phyloP scores from a whole-genome alignment of 2,797 vertebrate species.

The Poeciliopsis presidionis region DNA sequence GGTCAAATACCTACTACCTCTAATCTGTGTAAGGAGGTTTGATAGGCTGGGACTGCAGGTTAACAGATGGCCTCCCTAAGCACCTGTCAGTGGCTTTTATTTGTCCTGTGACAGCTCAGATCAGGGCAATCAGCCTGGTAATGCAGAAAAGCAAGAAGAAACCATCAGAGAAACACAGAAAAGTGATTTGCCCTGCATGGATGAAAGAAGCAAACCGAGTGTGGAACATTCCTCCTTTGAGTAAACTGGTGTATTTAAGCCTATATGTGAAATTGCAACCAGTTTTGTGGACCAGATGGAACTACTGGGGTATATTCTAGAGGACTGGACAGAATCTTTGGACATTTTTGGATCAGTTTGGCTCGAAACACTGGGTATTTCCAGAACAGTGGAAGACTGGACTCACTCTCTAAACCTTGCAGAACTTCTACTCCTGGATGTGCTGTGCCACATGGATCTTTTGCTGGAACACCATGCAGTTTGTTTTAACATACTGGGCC shows the following conservation, averaged over 20 bases:
- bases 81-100: conserved; percentile 54
- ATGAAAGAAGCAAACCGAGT: neutral
- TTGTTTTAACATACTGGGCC: conserved; percentile 69
- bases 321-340: conserved; percentile 64
- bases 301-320: conserved; percentile 42
- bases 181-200: neutral
- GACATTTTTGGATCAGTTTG: conserved; percentile 68
- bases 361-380: conserved; percentile 54
- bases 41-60: conserved; percentile 29
- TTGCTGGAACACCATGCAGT: conserved; percentile 72
- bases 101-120: conserved; percentile 25
- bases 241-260: neutral
- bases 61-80: conserved; percentile 73
- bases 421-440: conserved; percentile 69
- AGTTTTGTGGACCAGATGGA: conserved; percentile 39
- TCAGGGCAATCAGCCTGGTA: conserved; percentile 21
- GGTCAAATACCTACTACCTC: conserved; percentile 7
- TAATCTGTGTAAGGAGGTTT: conserved; percentile 34
- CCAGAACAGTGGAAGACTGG: conserved; percentile 56
- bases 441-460: conserved; percentile 67
- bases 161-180: neutral
- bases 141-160: conserved; percentile 23
- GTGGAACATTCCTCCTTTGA: neutral
- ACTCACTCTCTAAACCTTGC: conserved; percentile 66
- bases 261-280: neutral